phyloP scores from a whole-genome alignment of 2,797 vertebrate genomes.

The Chiroxiphia lanceolata region DNA sequence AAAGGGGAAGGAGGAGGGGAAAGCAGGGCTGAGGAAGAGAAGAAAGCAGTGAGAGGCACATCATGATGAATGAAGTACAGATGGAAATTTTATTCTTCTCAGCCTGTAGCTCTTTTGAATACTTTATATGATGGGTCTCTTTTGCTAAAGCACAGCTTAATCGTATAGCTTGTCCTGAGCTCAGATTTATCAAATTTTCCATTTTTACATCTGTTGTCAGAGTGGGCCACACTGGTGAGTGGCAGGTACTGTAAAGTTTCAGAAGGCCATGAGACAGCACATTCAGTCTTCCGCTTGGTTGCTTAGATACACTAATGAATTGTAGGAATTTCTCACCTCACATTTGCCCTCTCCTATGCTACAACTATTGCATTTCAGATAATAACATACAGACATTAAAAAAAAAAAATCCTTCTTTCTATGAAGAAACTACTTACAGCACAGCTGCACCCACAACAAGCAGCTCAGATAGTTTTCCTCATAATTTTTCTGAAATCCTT shows the following conservation, averaged over 20 bases:
- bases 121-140: not conserved
- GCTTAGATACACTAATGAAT: slow-evolving; percentile 40
- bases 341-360: not conserved
- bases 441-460: not conserved
- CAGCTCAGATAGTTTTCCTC: not conserved
- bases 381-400: not conserved
- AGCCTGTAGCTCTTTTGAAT: not conserved
- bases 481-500: not conserved
- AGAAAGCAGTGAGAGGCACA: slow-evolving; percentile 22
- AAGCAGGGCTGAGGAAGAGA: slow-evolving; percentile 25
- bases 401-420: not conserved
- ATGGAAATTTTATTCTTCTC: slow-evolving; percentile 13
- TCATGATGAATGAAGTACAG: slow-evolving; percentile 9
- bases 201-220: not conserved
- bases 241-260: slow-evolving; percentile 45
- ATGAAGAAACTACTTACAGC: not conserved
- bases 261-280: slow-evolving; percentile 35
- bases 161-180: not conserved
- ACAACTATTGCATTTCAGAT: not conserved
- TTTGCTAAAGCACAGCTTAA: not conserved
- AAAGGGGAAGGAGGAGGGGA: slow-evolving; percentile 66
- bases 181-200: not conserved
- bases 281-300: slow-evolving; percentile 4
- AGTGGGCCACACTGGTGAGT: not conserved
- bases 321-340: slow-evolving; percentile 42